Conservation (phyloP, 2,797 vertebrate species). For the Syncerus caffer region DNA sequence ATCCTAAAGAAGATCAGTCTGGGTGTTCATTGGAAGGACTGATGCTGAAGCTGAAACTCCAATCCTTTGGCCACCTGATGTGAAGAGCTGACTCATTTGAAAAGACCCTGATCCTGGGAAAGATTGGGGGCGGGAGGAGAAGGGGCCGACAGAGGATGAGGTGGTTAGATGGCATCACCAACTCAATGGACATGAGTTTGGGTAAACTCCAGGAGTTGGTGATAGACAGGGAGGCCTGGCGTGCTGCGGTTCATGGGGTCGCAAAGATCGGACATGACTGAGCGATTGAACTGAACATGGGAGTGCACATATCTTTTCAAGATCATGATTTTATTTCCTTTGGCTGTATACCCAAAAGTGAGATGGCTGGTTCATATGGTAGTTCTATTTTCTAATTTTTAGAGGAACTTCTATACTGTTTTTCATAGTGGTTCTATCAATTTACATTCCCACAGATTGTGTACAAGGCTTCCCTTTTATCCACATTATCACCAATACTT, state of each 20-base stretch:
- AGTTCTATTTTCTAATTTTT: not conserved
- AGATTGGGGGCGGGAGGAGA: not conserved
- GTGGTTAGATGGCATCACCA: not conserved
- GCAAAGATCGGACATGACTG: not conserved
- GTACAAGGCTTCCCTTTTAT: not conserved
- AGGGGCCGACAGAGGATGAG: not conserved
- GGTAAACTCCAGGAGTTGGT: not conserved
- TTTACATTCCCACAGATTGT: not conserved
- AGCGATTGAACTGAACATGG: not conserved
- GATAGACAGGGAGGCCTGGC: not conserved
- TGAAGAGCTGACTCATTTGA: not conserved
- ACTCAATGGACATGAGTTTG: not conserved
- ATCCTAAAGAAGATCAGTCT: not conserved
- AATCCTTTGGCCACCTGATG: not conserved
- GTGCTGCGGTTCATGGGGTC: accelerated
- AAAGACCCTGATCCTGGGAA: not conserved
- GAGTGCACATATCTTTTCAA: not conserved
- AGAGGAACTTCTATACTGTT: not conserved
- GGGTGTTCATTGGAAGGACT: not conserved
- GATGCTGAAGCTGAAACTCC: not conserved
- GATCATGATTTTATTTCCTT: not conserved
- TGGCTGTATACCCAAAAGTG: not conserved
- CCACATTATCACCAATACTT: not conserved
- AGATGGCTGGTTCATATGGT: not conserved
- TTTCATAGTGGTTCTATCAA: not conserved